These are phyloP conservation scores for Cardiocondyla obscurior DNA, from an alignment of 1,140 invertebrate species.

Conservation along the genomic window DNA sequence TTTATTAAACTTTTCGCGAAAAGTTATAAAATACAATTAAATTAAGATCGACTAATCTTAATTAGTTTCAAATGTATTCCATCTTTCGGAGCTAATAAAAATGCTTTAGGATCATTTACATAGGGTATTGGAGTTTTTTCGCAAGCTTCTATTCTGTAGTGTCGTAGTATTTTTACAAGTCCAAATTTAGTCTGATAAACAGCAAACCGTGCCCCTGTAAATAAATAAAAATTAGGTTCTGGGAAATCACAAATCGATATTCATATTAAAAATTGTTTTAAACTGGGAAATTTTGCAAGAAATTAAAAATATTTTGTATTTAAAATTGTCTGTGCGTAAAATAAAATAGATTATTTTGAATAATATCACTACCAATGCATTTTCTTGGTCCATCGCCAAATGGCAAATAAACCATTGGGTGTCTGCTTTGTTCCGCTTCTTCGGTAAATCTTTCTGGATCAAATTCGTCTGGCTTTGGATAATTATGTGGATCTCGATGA, in stretches of 20 bases:
- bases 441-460: conserved; percentile 86
- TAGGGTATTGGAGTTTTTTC: conserved; percentile 74
- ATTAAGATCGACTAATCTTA: conserved; percentile 36
- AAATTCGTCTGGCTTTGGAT: conserved; percentile 85
- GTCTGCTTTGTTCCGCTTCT: conserved; percentile 76
- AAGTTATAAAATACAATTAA: background rate
- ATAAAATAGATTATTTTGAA: background rate
- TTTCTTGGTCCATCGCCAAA: conserved; percentile 90
- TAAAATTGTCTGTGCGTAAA: background rate
- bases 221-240: background rate
- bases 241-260: no score
- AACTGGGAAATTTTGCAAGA: background rate
- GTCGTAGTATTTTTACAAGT: conserved; percentile 79
- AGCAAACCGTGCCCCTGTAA: conserved; percentile 79
- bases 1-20: background rate
- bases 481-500: conserved; percentile 86
- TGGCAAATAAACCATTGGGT: conserved; percentile 85
- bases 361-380: conserved; percentile 86
- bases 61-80: conserved; percentile 71
- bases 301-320: background rate
- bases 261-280: background rate
- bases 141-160: conserved; percentile 76
- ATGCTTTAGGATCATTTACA: conserved; percentile 83
- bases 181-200: conserved; percentile 83
- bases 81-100: conserved; percentile 65